Evolutionary conservation across 2,797 vertebrate genomes (phyloP).

Genomic region (Enteromius viviparus): DNA sequence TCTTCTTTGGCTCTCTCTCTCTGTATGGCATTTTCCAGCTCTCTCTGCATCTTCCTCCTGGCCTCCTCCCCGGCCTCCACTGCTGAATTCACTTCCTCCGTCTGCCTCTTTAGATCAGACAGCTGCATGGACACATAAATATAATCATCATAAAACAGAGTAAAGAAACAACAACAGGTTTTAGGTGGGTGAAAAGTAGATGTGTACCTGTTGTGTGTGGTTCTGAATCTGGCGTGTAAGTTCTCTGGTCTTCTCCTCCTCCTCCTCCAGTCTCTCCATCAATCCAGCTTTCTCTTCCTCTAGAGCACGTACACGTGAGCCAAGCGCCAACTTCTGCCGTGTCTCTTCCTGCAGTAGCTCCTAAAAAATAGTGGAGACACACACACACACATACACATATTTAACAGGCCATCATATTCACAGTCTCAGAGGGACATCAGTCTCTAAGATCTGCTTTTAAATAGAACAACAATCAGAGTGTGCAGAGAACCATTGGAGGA

Average conservation of each 20-base stretch:
- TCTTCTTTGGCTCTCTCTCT: constrained; percentile 83
- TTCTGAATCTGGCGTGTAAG: constrained; percentile 83
- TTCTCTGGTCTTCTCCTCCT: constrained; percentile 83
- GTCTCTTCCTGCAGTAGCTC: constrained; percentile 90
- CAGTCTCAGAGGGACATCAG: background rate
- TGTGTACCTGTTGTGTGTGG: constrained; percentile 83
- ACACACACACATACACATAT: constrained; percentile 2
- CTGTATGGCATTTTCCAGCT: constrained; percentile 81
- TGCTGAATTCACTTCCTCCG: constrained; percentile 83
- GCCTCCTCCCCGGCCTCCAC: constrained; percentile 85
- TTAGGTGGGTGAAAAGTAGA: background rate
- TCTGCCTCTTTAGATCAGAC: constrained; percentile 83
- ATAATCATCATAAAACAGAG: background rate
- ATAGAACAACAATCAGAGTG: background rate
- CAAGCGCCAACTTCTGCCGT: constrained; percentile 83
- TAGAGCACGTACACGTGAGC: constrained; percentile 81
- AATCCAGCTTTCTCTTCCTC: constrained; percentile 85
- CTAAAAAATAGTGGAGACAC: constrained; percentile 64
- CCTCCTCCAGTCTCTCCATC: constrained; percentile 88
- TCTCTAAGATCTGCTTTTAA: background rate
- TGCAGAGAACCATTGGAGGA: background rate
- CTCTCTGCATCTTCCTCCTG: constrained; percentile 83
- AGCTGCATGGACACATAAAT: constrained; percentile 71
- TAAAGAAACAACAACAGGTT: background rate
- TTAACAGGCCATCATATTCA: background rate